Evolutionary conservation across 1,140 invertebrate genomes (phyloP).

Genomic region (Stegodyphus dumicola): DNA sequence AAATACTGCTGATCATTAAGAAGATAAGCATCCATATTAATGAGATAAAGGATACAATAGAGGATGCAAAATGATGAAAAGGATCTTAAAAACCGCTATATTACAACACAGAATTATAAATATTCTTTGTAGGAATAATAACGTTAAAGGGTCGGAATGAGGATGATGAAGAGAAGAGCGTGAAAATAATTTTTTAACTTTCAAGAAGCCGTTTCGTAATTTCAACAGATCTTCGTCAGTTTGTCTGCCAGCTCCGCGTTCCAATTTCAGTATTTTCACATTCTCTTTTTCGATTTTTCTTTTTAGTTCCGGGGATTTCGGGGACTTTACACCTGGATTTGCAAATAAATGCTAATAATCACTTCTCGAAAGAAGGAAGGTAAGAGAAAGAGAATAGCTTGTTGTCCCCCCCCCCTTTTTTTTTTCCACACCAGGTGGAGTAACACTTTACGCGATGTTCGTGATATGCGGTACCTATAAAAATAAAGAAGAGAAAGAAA

Average conservation of each 20-base stretch:
- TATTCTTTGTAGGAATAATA: no score
- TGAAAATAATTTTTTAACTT: no score
- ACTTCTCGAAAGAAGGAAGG: neutral
- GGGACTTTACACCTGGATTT: slow-evolving; percentile 28
- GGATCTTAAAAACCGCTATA: no score
- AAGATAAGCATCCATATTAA: no score
- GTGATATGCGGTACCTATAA: slow-evolving; percentile 43
- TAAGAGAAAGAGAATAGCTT: neutral
- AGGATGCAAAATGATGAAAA: no score
- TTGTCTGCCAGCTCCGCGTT: neutral
- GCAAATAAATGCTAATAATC: slow-evolving; percentile 51
- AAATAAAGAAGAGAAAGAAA: slow-evolving; percentile 29
- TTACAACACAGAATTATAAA: no score
- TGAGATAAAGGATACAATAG: no score
- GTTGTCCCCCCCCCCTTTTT: neutral
- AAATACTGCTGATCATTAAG: no score
- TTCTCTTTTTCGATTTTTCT: neutral
- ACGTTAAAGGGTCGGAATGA: no score
- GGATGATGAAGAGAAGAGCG: no score
- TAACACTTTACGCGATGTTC: slow-evolving; percentile 46
- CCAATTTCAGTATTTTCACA: neutral
- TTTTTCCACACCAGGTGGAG: slow-evolving; percentile 42
- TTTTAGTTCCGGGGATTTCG: slow-evolving; percentile 22
- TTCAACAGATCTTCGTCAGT: no score
- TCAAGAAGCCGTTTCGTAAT: no score